phyloP scores from a whole-genome alignment of 2,888 invertebrate species.

The Meiosimyza decipiens region DNA sequence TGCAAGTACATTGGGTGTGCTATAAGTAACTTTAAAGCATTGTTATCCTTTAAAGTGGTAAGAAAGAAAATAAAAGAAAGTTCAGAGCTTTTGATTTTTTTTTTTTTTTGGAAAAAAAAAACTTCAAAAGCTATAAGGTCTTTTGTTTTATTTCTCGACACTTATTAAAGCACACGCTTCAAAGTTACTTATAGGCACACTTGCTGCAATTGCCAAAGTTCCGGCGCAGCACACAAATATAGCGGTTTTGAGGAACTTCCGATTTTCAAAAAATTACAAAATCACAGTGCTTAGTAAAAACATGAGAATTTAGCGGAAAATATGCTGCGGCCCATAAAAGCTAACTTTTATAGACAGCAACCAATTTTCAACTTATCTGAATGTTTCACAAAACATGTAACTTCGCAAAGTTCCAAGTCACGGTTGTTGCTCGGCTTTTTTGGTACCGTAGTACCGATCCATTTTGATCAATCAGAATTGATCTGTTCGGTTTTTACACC shows the following conservation, averaged over 20 bases:
- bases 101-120: not conserved
- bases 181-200: not conserved
- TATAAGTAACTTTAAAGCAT: not conserved
- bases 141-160: not conserved
- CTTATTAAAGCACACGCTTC: not conserved
- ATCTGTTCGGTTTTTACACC: too few relatives aligned
- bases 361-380: not conserved
- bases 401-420: not conserved
- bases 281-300: not conserved
- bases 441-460: not conserved
- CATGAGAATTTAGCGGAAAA: not conserved
- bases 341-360: not conserved
- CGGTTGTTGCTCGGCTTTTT: constrained; percentile 11
- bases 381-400: not conserved
- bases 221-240: constrained; percentile 28
- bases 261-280: constrained; percentile 1
- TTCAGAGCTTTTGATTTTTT: not conserved
- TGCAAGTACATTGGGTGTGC: not conserved
- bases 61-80: constrained; percentile 1
- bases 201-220: not conserved
- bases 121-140: too few relatives aligned
- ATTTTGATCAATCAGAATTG: not conserved
- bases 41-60: not conserved
- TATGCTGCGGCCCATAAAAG: not conserved
- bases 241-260: constrained; percentile 34